A percentile compares a stretch with the other conserved stretches of the same genome.
Evolutionary conservation across 2,113 vertebrate species (phyloP).

Genomic region (Grammomys surdaster): DNA sequence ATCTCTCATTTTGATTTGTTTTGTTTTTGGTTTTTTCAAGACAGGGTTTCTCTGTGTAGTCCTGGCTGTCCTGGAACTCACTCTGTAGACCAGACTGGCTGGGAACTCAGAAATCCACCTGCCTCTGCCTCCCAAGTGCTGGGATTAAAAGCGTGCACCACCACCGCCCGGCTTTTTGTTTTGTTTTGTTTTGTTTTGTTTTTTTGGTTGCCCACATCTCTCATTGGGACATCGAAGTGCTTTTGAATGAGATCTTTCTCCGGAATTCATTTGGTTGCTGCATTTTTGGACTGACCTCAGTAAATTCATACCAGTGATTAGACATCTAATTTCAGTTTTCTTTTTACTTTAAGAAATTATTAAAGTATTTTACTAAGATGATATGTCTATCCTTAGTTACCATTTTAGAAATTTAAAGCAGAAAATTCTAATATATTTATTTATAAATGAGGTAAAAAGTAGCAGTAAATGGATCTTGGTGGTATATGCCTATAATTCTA

Average conservation of each 20-base stretch:
- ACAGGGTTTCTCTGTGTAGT: too few species aligned
- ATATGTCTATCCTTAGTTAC: background rate
- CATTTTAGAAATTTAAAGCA: slow-evolving; percentile 15
- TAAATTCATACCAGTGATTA: background rate
- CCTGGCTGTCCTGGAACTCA: too few species aligned
- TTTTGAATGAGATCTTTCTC: background rate
- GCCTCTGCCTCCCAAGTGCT: too few species aligned
- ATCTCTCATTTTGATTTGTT: background rate
- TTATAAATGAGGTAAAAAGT: background rate
- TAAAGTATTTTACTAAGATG: background rate
- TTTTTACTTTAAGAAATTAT: slow-evolving; percentile 4
- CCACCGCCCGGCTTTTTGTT: too few species aligned
- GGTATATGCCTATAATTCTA: background rate
- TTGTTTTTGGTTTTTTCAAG: too few species aligned
- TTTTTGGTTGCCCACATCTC: background rate
- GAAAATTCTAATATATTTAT: background rate
- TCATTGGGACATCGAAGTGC: background rate
- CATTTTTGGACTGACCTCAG: slow-evolving; percentile 9
- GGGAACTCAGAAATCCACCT: too few species aligned
- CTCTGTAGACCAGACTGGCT: too few species aligned
- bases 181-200: too few species aligned
- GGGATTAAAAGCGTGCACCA: too few species aligned
- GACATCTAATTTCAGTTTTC: background rate
- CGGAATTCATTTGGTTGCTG: background rate
- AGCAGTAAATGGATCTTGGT: background rate